Base-by-base conservation (phyloP, 1,140 invertebrate genomes). In the Gryon sp. region DNA sequence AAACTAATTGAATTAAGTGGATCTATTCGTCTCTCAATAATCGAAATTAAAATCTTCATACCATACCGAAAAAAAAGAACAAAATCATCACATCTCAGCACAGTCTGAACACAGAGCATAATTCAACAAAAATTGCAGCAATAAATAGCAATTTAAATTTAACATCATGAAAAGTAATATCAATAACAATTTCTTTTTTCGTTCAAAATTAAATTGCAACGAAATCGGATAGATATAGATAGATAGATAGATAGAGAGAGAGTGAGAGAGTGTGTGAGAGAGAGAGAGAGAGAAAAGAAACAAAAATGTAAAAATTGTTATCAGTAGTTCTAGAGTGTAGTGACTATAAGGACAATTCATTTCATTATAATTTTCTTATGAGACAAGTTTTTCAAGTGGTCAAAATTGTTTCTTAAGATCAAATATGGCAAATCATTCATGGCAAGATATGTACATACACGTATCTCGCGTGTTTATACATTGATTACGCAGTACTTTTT, bases 401-500 rank as follows among this genome's bases (percentile, higher is more conserved):
- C 30, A 40, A 66, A 18, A 53, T 62, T 34, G 22, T 62, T 24
- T 72, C 57, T 60, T 59, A 65, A n/a, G 55, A 52, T 66, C 20
- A 66, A 66, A 74, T 76, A 76, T 83, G 79, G 78, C 79, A 80
- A 82, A 77, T 80, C 59, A 78, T 43, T 76, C 82, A 86, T 85
- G 84, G 84, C 84, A 85, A 86, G 82, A 83, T 76, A 77, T 57
- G 74, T 75, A 68, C 59, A 76, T 63, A 76, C 36, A 76, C 66
- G 34, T 34, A 12, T 1, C 30, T 20, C 34, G 52, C 43, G 20
- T 46, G 46, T 69, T 50, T 30, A 60, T 60, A 52, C 24, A 69
- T 73, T 55, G 38, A 60, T 3, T n/a, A n/a, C n/a, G n/a, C n/a
- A n/a, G n/a, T n/a, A n/a, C n/a, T n/a, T n/a, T n/a, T n/a, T n/a